Evolutionary conservation across 2,113 vertebrate genomes (phyloP), one percentile per base, ranked within the genome.

Genomic region (Gymnobelideus leadbeateri): DNA sequence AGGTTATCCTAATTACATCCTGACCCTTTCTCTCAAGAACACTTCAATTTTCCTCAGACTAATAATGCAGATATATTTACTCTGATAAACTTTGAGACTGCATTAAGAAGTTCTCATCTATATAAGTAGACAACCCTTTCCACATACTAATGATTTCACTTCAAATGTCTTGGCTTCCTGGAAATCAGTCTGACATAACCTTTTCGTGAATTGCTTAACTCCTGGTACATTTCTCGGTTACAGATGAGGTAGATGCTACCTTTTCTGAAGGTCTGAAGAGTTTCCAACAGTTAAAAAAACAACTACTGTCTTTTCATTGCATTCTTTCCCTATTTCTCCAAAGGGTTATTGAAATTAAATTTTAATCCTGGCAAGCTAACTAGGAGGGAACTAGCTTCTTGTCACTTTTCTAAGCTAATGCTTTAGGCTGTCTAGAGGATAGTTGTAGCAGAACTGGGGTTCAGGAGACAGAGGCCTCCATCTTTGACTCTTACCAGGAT

Each of bases 161-260:
- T 96, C 90, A 94, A 31, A 92, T 2, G 8, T 91, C 61, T 26
- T n/a, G 10, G 19, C 43, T 90, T 97, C 93, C 94, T 96, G 94
- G 95, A 96, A 91, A 96, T 95, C 55, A 91, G 24, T 53, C 92
- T 96, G 51, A 89, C 47, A 10, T 96, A 97, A 54, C 89, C 37
- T 98, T 96, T 93, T 55, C 54, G 91, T 96, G 97, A 98, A 94
- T 51, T 95, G 93, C 68, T 97, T 97, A 97, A 95, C 92, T 96
- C 5, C 53, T 52, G 19, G 25, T 53, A 21, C 25, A 92, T n/a
- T 37, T 97, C 46, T 89, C 95, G 57, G 43, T 95, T 96, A 94
- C 37, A 7, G 91, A 95, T 97, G 52, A 95, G 84, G 49, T 89
- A 94, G 0, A 90, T 51, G 91, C 28, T 91, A 90, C 91, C 21